Conservation (phyloP, 1,140 invertebrate species). For the Trachymyrmex cornetzi region DNA sequence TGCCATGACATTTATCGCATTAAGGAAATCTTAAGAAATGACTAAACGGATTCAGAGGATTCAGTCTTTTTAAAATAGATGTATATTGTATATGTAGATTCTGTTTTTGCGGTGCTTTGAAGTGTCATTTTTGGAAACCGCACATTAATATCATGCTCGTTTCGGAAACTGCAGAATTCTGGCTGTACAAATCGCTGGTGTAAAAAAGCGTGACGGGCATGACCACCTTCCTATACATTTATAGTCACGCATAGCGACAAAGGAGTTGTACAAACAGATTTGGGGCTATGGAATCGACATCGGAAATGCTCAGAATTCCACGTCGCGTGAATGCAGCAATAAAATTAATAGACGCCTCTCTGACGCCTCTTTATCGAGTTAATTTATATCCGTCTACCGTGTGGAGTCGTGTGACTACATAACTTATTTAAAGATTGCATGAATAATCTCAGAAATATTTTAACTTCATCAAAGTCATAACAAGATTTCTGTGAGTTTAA, state of each 20-base stretch:
- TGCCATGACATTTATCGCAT: neutral
- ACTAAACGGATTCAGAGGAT: constrained; percentile 23
- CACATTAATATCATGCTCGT: constrained; percentile 59
- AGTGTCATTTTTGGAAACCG: constrained; percentile 32
- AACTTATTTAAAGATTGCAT: constrained; percentile 16
- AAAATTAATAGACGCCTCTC: constrained; percentile 43
- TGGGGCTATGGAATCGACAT: constrained; percentile 14
- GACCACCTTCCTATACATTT: constrained; percentile 58
- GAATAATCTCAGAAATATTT: constrained; percentile 23
- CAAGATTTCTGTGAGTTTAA: neutral
- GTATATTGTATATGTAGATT: neutral
- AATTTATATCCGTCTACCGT: constrained; percentile 36
- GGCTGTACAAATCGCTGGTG: constrained; percentile 15
- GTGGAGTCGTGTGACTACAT: neutral
- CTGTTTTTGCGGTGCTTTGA: neutral
- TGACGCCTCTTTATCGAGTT: constrained; percentile 7
- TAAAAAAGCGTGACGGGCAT: constrained; percentile 66
- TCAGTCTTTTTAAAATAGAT: constrained; percentile 37
- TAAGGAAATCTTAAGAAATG: constrained; percentile 23
- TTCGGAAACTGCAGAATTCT: constrained; percentile 64
- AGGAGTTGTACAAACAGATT: constrained; percentile 36
- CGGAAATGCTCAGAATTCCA: constrained; percentile 32
- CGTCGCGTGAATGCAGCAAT: constrained; percentile 7
- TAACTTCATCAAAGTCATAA: neutral
- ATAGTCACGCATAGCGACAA: constrained; percentile 6